A percentile compares a stretch with the other conserved stretches of the same genome.
These are phyloP conservation scores for Lophius americanus DNA, from an alignment of 2,797 vertebrate species.

Conservation along the genomic window DNA sequence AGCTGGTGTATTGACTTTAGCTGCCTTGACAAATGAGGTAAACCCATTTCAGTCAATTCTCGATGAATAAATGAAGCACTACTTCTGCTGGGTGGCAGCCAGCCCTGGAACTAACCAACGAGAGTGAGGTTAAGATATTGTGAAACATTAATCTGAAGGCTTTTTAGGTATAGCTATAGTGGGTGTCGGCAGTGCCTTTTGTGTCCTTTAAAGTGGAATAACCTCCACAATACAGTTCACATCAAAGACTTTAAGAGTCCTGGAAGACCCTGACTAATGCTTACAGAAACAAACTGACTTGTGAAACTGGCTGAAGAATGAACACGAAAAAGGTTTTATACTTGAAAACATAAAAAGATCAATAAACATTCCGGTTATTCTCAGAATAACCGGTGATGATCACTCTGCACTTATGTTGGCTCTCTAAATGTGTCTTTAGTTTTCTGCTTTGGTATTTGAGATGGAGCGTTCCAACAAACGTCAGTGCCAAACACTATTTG, in stretches of 20 bases:
- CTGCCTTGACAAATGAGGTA: constrained; percentile 4
- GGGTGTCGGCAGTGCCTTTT: neutral
- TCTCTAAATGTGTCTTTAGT: neutral
- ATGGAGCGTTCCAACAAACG: neutral
- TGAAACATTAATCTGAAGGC: constrained; percentile 18
- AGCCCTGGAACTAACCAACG: constrained; percentile 2
- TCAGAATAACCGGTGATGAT: neutral
- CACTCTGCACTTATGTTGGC: neutral
- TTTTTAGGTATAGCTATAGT: neutral
- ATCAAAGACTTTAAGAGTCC: neutral
- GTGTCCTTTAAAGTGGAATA: neutral
- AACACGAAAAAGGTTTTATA: no score
- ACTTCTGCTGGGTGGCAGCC: constrained; percentile 1
- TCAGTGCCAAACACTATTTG: neutral
- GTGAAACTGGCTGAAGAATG: neutral
- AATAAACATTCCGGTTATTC: neutral
- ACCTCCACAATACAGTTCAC: no score
- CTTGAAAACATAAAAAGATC: neutral
- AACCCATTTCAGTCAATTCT: constrained; percentile 13
- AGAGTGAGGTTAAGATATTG: neutral
- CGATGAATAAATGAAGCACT: constrained; percentile 4
- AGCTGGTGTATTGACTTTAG: constrained; percentile 15
- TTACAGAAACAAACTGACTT: neutral
- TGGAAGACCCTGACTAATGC: neutral
- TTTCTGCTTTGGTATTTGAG: neutral